A percentile compares a stretch with the other conserved stretches of the same genome.
phyloP scores from a whole-genome alignment of 2,888 invertebrate genomes.

The Panzeria rudis region DNA sequence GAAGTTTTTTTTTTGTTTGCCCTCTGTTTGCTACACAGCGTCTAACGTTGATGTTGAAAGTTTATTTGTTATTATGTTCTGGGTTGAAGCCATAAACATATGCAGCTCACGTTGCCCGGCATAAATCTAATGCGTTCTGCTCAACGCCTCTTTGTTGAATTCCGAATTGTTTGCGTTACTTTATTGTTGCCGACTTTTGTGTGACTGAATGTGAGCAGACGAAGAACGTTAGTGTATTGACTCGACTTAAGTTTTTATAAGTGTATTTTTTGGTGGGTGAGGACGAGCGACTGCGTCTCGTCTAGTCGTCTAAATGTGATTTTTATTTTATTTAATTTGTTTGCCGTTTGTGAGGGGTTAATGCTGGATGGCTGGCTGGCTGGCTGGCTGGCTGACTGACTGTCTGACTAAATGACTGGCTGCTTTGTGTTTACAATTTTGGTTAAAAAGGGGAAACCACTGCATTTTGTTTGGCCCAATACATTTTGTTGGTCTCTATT shows the following conservation, averaged over 20 bases:
- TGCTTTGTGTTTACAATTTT: constrained; percentile 50
- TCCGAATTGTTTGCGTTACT: constrained; percentile 58
- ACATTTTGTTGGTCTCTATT: constrained; percentile 64
- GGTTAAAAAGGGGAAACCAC: constrained; percentile 78
- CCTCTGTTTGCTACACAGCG: constrained; percentile 70
- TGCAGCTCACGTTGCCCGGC: constrained; percentile 82
- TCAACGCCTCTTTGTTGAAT: constrained; percentile 76
- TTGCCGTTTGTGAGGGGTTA: constrained; percentile 49
- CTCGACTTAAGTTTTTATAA: constrained; percentile 6
- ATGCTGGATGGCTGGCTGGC: constrained; percentile 8
- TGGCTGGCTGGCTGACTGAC: constrained; percentile 6
- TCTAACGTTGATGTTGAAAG: constrained; percentile 51
- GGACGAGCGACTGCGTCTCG: constrained; percentile 62
- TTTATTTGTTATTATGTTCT: constrained; percentile 36
- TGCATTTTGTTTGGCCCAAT: constrained; percentile 79
- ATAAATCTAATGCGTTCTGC: constrained; percentile 82
- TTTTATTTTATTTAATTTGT: constrained; percentile 68
- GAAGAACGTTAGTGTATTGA: constrained; percentile 46
- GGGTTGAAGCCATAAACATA: constrained; percentile 79
- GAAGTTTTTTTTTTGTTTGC: constrained; percentile 52
- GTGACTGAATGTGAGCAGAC: constrained; percentile 33
- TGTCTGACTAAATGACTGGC: constrained; percentile 26
- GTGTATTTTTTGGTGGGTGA: constrained; percentile 6
- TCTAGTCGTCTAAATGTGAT: constrained; percentile 68
- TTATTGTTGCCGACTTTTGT: constrained; percentile 65